Evolutionary conservation across 2,797 vertebrate genomes (phyloP).

Genomic region (Myotis myotis): DNA sequence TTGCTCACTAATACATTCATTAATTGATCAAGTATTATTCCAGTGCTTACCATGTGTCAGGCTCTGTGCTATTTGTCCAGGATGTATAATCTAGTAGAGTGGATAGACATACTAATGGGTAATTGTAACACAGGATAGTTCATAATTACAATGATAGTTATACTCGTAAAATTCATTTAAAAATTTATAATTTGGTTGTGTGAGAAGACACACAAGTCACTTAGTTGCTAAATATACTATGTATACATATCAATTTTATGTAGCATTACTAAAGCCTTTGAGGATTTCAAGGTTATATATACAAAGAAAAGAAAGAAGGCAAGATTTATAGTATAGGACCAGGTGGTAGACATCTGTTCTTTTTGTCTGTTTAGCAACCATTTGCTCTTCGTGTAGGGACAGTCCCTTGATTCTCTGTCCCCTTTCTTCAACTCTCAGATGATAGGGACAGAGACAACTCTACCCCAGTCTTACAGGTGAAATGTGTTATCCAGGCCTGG

Average conservation of each 20-base stretch:
- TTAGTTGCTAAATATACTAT: not conserved
- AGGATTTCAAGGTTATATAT: not conserved
- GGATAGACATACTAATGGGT: not conserved
- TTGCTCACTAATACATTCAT: not conserved
- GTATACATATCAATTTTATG: not conserved
- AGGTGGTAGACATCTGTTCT: not conserved
- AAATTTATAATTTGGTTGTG: not conserved
- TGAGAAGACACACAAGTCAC: not conserved
- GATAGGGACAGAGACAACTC: not conserved
- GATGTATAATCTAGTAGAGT: not conserved
- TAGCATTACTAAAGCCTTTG: not conserved
- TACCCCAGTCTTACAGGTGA: not conserved
- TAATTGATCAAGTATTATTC: not conserved
- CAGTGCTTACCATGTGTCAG: not conserved
- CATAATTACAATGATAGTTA: not conserved
- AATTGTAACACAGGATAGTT: not conserved
- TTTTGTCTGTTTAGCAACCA: not conserved
- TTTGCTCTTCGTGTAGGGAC: not conserved
- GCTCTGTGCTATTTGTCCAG: not conserved
- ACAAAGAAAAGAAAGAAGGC: not conserved
- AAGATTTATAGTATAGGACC: not conserved
- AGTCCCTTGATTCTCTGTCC: not conserved
- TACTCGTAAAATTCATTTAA: not conserved
- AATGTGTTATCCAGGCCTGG: not conserved
- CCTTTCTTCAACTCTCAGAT: not conserved